Percentiles rank a stretch among this genome's conserved stretches.
Conservation (phyloP, 2,888 invertebrate species). For the Tiliacea citrago region DNA sequence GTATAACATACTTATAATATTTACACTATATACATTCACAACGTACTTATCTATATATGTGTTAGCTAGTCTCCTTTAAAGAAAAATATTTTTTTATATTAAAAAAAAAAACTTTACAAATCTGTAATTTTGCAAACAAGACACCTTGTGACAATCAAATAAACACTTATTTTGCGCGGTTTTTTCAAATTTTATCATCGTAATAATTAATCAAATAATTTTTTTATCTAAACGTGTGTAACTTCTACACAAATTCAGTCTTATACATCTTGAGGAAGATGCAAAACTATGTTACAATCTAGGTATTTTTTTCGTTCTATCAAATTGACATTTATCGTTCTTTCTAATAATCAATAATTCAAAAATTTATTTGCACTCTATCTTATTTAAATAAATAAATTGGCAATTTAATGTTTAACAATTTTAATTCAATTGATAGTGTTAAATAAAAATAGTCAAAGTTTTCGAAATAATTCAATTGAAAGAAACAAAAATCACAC, state of each 20-base stretch:
- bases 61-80: slow-evolving; percentile 58
- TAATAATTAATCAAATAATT: slow-evolving; percentile 56
- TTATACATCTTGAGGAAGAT: slow-evolving; percentile 79
- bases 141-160: background rate
- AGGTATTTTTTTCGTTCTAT: slow-evolving; percentile 64
- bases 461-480: slow-evolving; percentile 33
- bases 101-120: background rate
- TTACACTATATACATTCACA: slow-evolving; percentile 71
- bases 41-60: slow-evolving; percentile 60
- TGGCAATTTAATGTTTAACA: background rate
- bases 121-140: slow-evolving; percentile 25
- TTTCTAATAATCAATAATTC: slow-evolving; percentile 47
- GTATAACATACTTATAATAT: slow-evolving; percentile 75
- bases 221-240: slow-evolving; percentile 67
- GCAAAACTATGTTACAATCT: slow-evolving; percentile 70
- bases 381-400: slow-evolving; percentile 21
- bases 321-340: slow-evolving; percentile 76
- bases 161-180: background rate
- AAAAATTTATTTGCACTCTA: slow-evolving; percentile 28
- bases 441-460: background rate
- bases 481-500: slow-evolving; percentile 19
- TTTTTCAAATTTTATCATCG: slow-evolving; percentile 5
- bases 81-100: slow-evolving; percentile 5
- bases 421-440: slow-evolving; percentile 27
- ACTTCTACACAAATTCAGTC: slow-evolving; percentile 79